Evolutionary conservation across 2,888 invertebrate species (phyloP).

Genomic region (Pheosia tremula): DNA sequence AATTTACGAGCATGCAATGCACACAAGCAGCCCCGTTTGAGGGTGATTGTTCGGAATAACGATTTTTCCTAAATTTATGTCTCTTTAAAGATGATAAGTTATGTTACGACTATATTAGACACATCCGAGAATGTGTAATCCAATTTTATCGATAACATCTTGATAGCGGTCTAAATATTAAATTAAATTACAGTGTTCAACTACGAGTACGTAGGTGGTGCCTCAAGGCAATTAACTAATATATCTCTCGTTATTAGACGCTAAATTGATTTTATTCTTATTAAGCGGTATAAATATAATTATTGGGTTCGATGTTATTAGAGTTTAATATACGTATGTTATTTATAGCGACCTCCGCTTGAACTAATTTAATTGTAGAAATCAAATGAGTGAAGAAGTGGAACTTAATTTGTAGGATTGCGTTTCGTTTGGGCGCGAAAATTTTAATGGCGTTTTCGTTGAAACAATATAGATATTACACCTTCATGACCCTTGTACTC

Average conservation of each 20-base stretch:
- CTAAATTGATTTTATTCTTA: conserved; percentile 31
- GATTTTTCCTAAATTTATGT: conserved; percentile 70
- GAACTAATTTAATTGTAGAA: background rate
- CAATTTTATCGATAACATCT: conserved; percentile 23
- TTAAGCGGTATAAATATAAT: conserved; percentile 13
- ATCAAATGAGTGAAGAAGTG: background rate
- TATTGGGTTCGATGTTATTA: conserved; percentile 14
- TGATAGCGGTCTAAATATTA: conserved; percentile 47
- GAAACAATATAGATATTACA: too few species aligned
- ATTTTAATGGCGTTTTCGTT: too few species aligned
- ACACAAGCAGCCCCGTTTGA: conserved; percentile 68
- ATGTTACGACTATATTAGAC: conserved; percentile 32
- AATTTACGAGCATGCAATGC: conserved; percentile 79
- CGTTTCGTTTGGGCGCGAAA: too few species aligned
- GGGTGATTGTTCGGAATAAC: conserved; percentile 71
- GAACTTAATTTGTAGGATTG: too few species aligned
- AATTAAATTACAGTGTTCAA: conserved; percentile 48
- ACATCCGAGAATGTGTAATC: conserved; percentile 6
- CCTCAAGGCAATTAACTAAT: conserved; percentile 39
- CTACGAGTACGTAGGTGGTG: conserved; percentile 25
- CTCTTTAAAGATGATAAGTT: conserved; percentile 57
- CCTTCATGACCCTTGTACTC: too few species aligned
- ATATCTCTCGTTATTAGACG: conserved; percentile 22
- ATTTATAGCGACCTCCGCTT: conserved; percentile 14
- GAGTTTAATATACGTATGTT: conserved; percentile 8